Evolutionary conservation across 1,140 invertebrate genomes (phyloP).

Genomic region (Pseudomyrmex pallidus): DNA sequence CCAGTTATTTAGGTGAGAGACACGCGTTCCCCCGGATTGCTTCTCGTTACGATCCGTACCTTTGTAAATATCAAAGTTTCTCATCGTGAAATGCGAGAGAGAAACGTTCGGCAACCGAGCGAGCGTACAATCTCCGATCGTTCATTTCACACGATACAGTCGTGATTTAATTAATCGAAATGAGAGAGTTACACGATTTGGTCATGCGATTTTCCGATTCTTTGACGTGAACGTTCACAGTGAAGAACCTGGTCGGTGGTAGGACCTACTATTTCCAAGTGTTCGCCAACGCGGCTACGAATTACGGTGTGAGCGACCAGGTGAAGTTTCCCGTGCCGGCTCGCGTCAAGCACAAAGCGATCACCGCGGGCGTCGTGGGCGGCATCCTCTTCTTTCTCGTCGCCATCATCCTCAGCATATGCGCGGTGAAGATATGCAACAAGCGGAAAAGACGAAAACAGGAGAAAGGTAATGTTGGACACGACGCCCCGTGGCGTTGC

Average conservation of each 20-base stretch:
- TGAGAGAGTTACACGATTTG: too few species aligned
- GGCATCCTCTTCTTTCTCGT: slow-evolving; percentile 98
- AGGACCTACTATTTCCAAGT: slow-evolving; percentile 96
- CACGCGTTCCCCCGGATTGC: background rate
- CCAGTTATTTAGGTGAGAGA: slow-evolving; percentile 91
- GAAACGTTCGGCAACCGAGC: slow-evolving; percentile 11
- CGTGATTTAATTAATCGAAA: too few species aligned
- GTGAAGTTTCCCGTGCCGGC: slow-evolving; percentile 95
- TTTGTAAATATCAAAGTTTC: slow-evolving; percentile 19
- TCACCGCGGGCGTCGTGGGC: slow-evolving; percentile 96
- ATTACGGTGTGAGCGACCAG: slow-evolving; percentile 93
- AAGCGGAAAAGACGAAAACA: slow-evolving; percentile 97
- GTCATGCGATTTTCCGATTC: slow-evolving; percentile 37
- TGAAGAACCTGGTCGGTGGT: slow-evolving; percentile 95
- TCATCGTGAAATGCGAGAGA: background rate
- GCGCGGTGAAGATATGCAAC: slow-evolving; percentile 98
- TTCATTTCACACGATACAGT: background rate
- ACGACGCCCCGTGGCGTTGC: slow-evolving; percentile 34
- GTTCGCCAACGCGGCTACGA: slow-evolving; percentile 92
- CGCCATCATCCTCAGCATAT: slow-evolving; percentile 97
- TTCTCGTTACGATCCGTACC: background rate
- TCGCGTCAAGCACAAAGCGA: slow-evolving; percentile 95
- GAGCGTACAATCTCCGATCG: slow-evolving; percentile 23
- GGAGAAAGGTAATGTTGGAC: slow-evolving; percentile 95
- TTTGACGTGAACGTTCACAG: slow-evolving; percentile 84